Base-by-base conservation (phyloP, 1,140 invertebrate species). In the Aphelenchoides fujianensis region DNA sequence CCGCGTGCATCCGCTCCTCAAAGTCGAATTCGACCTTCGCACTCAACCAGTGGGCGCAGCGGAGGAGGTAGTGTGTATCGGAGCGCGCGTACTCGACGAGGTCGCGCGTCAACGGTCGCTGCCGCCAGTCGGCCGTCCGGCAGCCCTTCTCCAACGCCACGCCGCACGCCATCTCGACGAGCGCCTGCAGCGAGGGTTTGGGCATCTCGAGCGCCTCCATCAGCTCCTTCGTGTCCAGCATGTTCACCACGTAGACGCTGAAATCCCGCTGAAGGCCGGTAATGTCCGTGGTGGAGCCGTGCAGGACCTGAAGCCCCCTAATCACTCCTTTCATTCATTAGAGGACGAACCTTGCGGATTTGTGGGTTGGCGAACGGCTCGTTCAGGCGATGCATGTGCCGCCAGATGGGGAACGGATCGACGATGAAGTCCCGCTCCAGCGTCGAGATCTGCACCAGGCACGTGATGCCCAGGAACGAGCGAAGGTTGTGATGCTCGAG, bases 171-270 rank as follows among this genome's bases (percentile, higher is more conserved):
- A 88, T 86, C 74, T 90, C 88, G 3, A 98, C 85, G 1, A 98
- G 87, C 19, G 92, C 93, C 1, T 91, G 86, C 23, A 32, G 34
- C 7, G 61, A 63, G 9, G 48, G 5, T n/a, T 89, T 88, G 0
- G 89, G 86, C 72, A 92, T 88, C 16, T 89, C 88, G 2, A 74
- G 54, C 16, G 77, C 75, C 74, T 91, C 89, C 0, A 92, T 90
- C 0, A 95, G 95, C 80, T 92, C 89, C 84, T 93, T 89, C 0
- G 95, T 98, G 84, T 98, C 96, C 85, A 98, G 97, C 90, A 98
- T 90, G 79, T 96, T 96, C 0, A 98, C 94, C n/a, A 98, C 84
- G 82, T 98, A 98, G 0, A 98, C 75, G 0, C 92, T 92, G 68
- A 97, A 90, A 87, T 98, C 96, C 55, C 92, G 88, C 84, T 98